These are phyloP conservation scores for Galeopsomyia nigrocyanea DNA, from an alignment of 2,888 invertebrate species.

Conservation along the genomic window DNA sequence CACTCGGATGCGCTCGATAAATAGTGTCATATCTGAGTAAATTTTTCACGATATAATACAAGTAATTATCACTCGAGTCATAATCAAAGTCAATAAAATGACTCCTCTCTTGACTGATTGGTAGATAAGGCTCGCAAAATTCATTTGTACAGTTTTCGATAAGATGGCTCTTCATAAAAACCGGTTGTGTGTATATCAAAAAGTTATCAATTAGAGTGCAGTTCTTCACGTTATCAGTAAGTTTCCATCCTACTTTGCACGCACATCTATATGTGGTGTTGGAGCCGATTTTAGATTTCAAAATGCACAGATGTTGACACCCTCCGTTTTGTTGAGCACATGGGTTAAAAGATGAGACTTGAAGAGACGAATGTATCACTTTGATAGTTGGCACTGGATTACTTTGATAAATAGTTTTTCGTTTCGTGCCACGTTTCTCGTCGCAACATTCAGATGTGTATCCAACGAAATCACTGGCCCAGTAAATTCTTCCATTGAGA, in stretches of 20 bases:
- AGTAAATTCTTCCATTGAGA: conserved; percentile 23
- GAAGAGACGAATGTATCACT: conserved; percentile 5
- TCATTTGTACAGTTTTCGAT: neutral
- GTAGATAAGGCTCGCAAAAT: conserved; percentile 33
- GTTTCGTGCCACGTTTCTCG: neutral
- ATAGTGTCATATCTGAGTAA: conserved; percentile 9
- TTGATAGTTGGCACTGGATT: conserved; percentile 34
- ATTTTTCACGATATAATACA: conserved; percentile 28
- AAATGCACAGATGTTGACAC: conserved; percentile 41
- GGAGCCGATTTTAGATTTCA: neutral
- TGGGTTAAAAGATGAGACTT: neutral
- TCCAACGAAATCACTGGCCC: conserved; percentile 13
- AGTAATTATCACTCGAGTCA: conserved; percentile 4
- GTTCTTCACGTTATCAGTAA: conserved; percentile 14
- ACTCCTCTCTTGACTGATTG: conserved; percentile 10
- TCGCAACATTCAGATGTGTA: conserved; percentile 8
- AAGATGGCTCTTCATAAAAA: conserved; percentile 27
- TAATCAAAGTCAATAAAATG: conserved; percentile 34
- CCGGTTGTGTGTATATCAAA: conserved; percentile 23
- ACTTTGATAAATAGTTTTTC: conserved; percentile 24
- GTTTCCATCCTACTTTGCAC: conserved; percentile 34
- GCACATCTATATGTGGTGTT: conserved; percentile 16
- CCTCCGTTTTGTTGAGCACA: conserved; percentile 34
- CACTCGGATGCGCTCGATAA: conserved; percentile 24
- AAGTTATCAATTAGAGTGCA: conserved; percentile 29